A percentile compares a stretch with the other conserved stretches of the same genome.
These are phyloP conservation scores for Xanthostigma xanthostigma DNA, from an alignment of 2,888 invertebrate genomes.

Conservation along the genomic window DNA sequence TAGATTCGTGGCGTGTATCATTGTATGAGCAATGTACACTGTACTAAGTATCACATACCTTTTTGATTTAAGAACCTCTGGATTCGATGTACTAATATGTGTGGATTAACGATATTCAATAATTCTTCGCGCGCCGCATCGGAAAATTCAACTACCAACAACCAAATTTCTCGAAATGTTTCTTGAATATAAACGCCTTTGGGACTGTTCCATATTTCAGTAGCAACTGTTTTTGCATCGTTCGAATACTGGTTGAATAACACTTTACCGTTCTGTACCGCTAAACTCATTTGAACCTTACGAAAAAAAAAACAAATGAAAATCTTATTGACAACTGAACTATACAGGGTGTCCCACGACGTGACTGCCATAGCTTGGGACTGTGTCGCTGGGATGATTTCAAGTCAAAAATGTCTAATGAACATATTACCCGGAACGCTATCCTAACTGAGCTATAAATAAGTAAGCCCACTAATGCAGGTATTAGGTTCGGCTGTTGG, in stretches of 20 bases:
- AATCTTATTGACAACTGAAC: too few species aligned
- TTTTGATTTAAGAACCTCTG: not conserved
- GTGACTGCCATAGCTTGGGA: too few species aligned
- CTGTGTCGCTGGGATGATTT: too few species aligned
- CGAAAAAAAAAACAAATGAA: not conserved
- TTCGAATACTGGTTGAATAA: conserved; percentile 14
- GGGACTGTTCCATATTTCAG: conserved; percentile 13
- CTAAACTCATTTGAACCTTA: conserved; percentile 15
- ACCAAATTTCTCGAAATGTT: conserved; percentile 9
- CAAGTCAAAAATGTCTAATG: too few species aligned
- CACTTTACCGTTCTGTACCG: conserved; percentile 13
- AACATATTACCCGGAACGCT: too few species aligned
- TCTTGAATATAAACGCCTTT: conserved; percentile 12
- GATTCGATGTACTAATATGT: not conserved
- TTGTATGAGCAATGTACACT: too few species aligned
- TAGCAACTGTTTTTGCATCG: conserved; percentile 10
- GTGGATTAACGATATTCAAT: not conserved
- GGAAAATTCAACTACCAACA: conserved; percentile 5
- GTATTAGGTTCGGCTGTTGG: too few species aligned
- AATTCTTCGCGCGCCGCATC: too few species aligned
- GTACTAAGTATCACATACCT: not conserved
- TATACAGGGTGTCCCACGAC: too few species aligned
- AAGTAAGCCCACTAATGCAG: too few species aligned
- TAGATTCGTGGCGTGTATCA: too few species aligned
- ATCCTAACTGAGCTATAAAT: too few species aligned